phyloP scores from a whole-genome alignment of 2,797 vertebrate genomes.

The Melanotaenia pygmaea region DNA sequence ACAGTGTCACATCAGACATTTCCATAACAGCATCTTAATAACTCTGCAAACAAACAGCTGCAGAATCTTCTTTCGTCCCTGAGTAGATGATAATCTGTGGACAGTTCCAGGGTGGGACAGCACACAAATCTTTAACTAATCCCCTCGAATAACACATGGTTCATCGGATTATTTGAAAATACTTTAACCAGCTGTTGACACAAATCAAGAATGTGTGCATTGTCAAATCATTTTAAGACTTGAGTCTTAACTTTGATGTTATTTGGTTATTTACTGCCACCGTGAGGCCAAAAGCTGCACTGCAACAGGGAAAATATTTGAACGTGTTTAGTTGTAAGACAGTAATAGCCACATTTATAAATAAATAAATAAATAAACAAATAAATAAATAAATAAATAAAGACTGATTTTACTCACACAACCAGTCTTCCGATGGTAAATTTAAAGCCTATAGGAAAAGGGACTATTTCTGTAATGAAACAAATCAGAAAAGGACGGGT shows the following conservation, averaged over 20 bases:
- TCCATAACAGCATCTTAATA: constrained; percentile 41
- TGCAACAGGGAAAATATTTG: neutral
- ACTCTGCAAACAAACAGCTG: constrained; percentile 51
- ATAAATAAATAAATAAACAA: too few relatives aligned
- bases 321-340: too few relatives aligned
- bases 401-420: neutral
- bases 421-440: neutral
- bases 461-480: too few relatives aligned
- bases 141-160: constrained; percentile 32
- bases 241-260: neutral
- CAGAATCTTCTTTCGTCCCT: constrained; percentile 43
- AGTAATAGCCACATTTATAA: neutral
- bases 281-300: constrained; percentile 30
- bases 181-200: neutral
- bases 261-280: constrained; percentile 40
- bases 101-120: constrained; percentile 62
- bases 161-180: constrained; percentile 11
- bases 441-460: too few relatives aligned
- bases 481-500: neutral
- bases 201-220: neutral
- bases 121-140: constrained; percentile 42
- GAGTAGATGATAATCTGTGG: constrained; percentile 59
- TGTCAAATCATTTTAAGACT: neutral
- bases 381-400: neutral
- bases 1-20: constrained; percentile 36